A percentile compares a stretch with the other conserved stretches of the same genome.
Evolutionary conservation across 2,797 vertebrate species (phyloP).

Genomic region (Fratercula arctica): DNA sequence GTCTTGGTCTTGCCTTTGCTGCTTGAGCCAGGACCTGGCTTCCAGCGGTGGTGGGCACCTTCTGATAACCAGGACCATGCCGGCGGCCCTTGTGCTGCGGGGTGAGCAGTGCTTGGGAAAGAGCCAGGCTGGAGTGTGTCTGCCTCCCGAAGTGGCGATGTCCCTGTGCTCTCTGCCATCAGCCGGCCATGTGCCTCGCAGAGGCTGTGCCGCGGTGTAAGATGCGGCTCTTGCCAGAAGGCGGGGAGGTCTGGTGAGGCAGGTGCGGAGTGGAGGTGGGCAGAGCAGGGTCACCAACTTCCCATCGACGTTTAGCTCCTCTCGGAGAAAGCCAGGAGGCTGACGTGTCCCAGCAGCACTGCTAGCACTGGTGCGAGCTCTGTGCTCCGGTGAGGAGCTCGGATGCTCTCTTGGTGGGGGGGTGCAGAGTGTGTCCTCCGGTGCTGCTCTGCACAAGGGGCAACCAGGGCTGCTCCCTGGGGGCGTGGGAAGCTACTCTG

Average conservation of each 20-base stretch:
- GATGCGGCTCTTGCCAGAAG: neutral
- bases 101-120: neutral
- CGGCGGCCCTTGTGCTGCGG: neutral
- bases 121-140: neutral
- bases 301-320: fast-evolving
- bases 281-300: neutral
- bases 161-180: fast-evolving
- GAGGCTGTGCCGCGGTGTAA: fast-evolving
- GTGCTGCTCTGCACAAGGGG: neutral
- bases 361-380: neutral
- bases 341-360: neutral
- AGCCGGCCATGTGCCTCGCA: neutral
- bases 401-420: neutral
- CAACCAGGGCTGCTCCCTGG: fast-evolving
- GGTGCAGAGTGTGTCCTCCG: fast-evolving
- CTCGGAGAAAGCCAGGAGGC: neutral
- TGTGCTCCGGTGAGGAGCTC: neutral
- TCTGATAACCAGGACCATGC: neutral
- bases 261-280: neutral
- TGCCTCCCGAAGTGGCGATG: fast-evolving
- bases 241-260: neutral
- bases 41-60: neutral
- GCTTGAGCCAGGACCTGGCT: neutral
- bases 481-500: neutral
- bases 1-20: neutral